Evolutionary conservation across 1,140 invertebrate species (phyloP).

Genomic region (Dendroctonus ponderosae): DNA sequence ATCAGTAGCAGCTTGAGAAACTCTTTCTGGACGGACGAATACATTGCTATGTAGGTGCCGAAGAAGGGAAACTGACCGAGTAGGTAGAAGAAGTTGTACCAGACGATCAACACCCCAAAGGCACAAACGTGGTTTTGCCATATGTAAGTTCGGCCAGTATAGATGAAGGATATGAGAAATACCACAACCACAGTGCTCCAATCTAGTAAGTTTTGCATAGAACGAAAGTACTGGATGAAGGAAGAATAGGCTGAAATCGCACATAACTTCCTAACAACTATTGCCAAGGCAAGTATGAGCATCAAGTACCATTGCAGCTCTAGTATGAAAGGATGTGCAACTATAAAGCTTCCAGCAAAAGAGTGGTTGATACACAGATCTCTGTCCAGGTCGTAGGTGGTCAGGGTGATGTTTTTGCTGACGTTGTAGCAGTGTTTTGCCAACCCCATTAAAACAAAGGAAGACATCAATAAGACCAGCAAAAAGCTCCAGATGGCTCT

Average conservation of each 20-base stretch:
- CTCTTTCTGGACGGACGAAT: slow-evolving; percentile 78
- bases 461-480: slow-evolving; percentile 72
- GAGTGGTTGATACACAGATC: slow-evolving; percentile 71
- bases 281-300: slow-evolving; percentile 67
- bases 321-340: slow-evolving; percentile 67
- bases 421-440: slow-evolving; percentile 76
- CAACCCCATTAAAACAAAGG: slow-evolving; percentile 73
- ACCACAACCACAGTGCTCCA: slow-evolving; percentile 80
- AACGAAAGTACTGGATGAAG: slow-evolving; percentile 72
- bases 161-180: slow-evolving; percentile 75
- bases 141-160: slow-evolving; percentile 69
- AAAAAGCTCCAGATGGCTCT: slow-evolving; percentile 74
- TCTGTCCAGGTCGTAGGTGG: slow-evolving; percentile 55
- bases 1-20: slow-evolving; percentile 78
- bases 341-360: slow-evolving; percentile 65
- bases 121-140: slow-evolving; percentile 83
- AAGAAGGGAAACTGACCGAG: slow-evolving; percentile 81
- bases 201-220: slow-evolving; percentile 78
- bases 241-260: slow-evolving; percentile 73
- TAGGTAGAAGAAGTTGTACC: slow-evolving; percentile 84
- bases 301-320: slow-evolving; percentile 76
- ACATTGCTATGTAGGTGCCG: slow-evolving; percentile 83
- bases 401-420: slow-evolving; percentile 64
- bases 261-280: slow-evolving; percentile 72
- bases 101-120: slow-evolving; percentile 76